Base-by-base conservation (phyloP, 1,140 invertebrate species). In the Antheraea mylitta region DNA sequence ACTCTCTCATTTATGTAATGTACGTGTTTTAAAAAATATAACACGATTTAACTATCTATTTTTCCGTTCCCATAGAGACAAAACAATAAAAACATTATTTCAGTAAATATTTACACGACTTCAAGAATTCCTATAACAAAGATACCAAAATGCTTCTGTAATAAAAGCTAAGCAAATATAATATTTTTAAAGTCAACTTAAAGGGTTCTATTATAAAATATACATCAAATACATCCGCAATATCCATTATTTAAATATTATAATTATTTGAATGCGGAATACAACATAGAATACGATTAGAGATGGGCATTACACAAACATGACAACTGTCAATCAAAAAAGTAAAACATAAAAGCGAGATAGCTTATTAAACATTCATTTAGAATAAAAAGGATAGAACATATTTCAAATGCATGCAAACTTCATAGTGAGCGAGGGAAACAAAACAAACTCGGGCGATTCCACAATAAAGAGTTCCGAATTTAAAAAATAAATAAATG, bases 401-500 rank as follows among this genome's bases (percentile, higher is more conserved):
- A 18, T 60, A 37, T 11, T 61, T 61, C 59, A 61, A 22, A 67
- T 42, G 58, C 58, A 74, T 76, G 71, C 62, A 73, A 73, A 72
- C 60, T 67, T 53, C 72, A 75, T 72, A 37, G 63, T 22, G 42
- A n/a, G 16, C 45, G 16, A 53, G 16, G 10, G 45, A 53, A 53
- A 74, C 74, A 77, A 80, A 77, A n/a, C n/a, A 7, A 11, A 42
- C 38, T 11, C 2, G 38, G 7, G 0, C 38, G 38, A 30, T 1
- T 30, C 38, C 7, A 42, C 11, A 8, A 11, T 9, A 11, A 11
- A 42, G 11, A 42, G 72, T 73, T 71, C 69, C 48, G 68, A 77
- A 74, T 74, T 70, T 72, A 74, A 69, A 64, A 78, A 78, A 81
- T 75, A 77, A 79, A 79, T 78, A 77, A 79, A 81, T 81, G 77